Conservation (phyloP, 2,113 vertebrate species). For the Siniperca knerii region DNA sequence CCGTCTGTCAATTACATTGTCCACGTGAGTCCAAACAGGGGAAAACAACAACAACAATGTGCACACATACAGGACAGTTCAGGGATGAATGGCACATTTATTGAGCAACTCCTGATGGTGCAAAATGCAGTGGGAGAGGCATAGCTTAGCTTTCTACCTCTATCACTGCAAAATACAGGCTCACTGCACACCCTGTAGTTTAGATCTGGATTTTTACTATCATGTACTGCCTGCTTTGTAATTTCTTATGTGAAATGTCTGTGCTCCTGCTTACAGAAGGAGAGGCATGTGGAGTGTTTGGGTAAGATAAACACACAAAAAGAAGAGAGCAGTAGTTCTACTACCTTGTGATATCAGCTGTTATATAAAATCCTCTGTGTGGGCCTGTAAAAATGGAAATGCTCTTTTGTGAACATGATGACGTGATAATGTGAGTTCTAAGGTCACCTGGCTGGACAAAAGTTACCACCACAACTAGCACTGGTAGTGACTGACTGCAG, state of each 20-base stretch:
- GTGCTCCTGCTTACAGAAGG: neutral
- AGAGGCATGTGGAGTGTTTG: neutral
- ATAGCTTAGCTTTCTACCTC: neutral
- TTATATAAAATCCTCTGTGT: neutral
- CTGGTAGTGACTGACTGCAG: neutral
- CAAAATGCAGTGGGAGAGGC: slow-evolving; percentile 31
- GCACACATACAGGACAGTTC: slow-evolving; percentile 15
- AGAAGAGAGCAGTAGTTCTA: neutral
- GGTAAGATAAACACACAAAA: neutral
- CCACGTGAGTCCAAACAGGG: slow-evolving; percentile 66
- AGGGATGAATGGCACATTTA: slow-evolving; percentile 71
- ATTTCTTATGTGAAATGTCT: neutral
- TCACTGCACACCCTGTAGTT: neutral
- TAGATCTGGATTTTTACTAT: neutral
- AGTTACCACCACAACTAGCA: neutral
- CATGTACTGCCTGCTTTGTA: neutral
- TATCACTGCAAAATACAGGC: neutral
- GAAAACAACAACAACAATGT: slow-evolving; percentile 45
- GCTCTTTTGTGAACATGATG: neutral
- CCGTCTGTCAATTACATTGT: slow-evolving; percentile 67
- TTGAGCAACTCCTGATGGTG: slow-evolving; percentile 58
- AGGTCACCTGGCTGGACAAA: neutral
- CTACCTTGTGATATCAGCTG: neutral
- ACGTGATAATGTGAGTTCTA: neutral
- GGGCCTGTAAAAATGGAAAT: neutral